These are phyloP conservation scores for Pecten maximus DNA, from an alignment of 2,888 invertebrate species.

Conservation along the genomic window DNA sequence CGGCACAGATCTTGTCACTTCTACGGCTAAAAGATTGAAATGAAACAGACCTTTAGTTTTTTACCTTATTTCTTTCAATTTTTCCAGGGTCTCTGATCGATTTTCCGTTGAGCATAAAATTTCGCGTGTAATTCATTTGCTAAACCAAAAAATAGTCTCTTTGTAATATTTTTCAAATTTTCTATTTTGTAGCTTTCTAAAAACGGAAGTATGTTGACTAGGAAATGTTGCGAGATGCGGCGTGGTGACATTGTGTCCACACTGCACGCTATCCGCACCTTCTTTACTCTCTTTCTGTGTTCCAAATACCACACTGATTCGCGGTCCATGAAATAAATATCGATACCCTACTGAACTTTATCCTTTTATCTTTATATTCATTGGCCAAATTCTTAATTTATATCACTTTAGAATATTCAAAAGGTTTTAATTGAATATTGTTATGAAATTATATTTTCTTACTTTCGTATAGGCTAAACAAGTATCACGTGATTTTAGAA, in stretches of 20 bases:
- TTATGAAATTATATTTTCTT: too few relatives aligned
- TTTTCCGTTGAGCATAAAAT: background rate
- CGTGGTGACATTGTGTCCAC: background rate
- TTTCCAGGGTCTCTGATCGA: background rate
- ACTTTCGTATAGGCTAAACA: too few relatives aligned
- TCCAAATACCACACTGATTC: too few relatives aligned
- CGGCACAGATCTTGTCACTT: background rate
- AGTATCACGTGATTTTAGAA: too few relatives aligned
- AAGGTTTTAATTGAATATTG: too few relatives aligned
- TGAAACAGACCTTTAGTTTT: background rate
- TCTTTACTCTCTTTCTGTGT: too few relatives aligned
- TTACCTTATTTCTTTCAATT: background rate
- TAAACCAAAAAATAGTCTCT: background rate
- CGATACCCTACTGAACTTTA: too few relatives aligned
- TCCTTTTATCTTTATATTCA: too few relatives aligned
- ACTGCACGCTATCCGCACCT: background rate
- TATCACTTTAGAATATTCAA: too few relatives aligned
- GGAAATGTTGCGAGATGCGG: background rate
- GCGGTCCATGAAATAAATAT: too few relatives aligned
- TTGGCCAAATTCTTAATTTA: too few relatives aligned
- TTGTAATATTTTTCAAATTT: constrained; percentile 25
- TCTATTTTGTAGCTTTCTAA: constrained; percentile 4
- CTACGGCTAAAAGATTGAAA: constrained; percentile 24
- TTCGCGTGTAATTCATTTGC: constrained; percentile 14
- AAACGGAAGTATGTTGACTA: background rate